These are phyloP conservation scores for Pseudolaguvia tuberculata DNA, from an alignment of 2,113 vertebrate species.

Conservation along the genomic window DNA sequence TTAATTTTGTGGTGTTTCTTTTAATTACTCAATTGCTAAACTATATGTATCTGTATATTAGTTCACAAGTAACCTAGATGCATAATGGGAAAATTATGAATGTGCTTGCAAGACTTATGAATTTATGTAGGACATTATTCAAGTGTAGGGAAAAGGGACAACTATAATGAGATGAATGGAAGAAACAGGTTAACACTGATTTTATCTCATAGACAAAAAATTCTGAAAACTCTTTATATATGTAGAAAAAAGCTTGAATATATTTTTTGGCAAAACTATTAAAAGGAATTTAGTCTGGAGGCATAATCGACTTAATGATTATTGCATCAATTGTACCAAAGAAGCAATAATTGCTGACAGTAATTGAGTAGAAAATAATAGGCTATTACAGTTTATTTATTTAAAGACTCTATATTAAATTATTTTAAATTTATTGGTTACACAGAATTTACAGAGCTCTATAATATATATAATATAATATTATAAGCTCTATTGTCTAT, in stretches of 20 bases:
- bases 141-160: slow-evolving; percentile 33
- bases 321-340: neutral
- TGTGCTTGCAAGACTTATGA: slow-evolving; percentile 28
- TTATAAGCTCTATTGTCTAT: neutral
- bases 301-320: neutral
- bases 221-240: too few species aligned
- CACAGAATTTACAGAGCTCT: neutral
- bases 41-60: too few species aligned
- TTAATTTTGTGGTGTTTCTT: too few species aligned
- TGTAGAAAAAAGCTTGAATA: neutral
- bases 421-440: neutral
- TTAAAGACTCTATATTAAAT: neutral
- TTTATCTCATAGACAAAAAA: neutral
- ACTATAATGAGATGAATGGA: slow-evolving; percentile 11
- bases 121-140: slow-evolving; percentile 33
- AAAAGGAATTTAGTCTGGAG: neutral
- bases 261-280: neutral
- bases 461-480: too few species aligned
- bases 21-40: too few species aligned
- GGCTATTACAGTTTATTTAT: neutral
- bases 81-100: slow-evolving; percentile 27
- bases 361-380: neutral
- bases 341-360: neutral
- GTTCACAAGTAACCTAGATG: slow-evolving; percentile 26
- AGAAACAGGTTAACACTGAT: neutral